phyloP scores from a whole-genome alignment of 2,113 vertebrate genomes.

The Macquaria australasica region DNA sequence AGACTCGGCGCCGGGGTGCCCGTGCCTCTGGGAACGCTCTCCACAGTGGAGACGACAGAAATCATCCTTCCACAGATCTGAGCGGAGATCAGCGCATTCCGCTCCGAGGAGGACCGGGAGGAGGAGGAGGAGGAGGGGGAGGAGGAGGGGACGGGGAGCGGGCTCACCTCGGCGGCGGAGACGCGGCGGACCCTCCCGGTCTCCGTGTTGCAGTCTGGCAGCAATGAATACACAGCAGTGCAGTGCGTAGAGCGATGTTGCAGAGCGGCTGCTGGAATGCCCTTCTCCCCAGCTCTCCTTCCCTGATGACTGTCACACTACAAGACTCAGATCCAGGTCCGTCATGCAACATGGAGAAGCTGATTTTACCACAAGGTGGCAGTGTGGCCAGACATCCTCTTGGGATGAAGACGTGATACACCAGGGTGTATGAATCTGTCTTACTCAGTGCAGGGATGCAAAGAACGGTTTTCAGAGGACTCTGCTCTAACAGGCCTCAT shows the following conservation, averaged over 20 bases:
- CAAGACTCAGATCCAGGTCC: not conserved
- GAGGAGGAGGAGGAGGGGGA: not conserved
- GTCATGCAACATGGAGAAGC: not conserved
- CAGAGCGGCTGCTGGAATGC: not conserved
- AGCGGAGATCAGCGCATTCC: constrained; percentile 47
- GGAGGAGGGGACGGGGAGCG: not conserved
- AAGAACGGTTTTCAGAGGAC: too few relatives aligned
- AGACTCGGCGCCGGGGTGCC: constrained; percentile 45
- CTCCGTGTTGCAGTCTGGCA: not conserved
- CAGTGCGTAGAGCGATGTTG: not conserved
- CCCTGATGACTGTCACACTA: not conserved
- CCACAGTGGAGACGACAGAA: constrained; percentile 66
- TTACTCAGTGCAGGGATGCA: too few relatives aligned
- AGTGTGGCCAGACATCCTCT: not conserved
- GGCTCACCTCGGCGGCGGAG: not conserved
- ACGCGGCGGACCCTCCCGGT: not conserved
- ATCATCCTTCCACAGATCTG: constrained; percentile 49
- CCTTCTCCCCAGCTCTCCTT: too few relatives aligned
- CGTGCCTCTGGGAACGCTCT: constrained; percentile 52
- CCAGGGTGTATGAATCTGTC: too few relatives aligned
- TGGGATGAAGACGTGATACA: not conserved
- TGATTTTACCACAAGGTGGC: constrained; percentile 15
- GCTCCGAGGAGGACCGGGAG: constrained; percentile 13
- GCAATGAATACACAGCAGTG: not conserved
- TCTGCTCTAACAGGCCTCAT: too few relatives aligned